Base-by-base conservation (phyloP, 2,113 vertebrate species). In the Burhinus oedicnemus region DNA sequence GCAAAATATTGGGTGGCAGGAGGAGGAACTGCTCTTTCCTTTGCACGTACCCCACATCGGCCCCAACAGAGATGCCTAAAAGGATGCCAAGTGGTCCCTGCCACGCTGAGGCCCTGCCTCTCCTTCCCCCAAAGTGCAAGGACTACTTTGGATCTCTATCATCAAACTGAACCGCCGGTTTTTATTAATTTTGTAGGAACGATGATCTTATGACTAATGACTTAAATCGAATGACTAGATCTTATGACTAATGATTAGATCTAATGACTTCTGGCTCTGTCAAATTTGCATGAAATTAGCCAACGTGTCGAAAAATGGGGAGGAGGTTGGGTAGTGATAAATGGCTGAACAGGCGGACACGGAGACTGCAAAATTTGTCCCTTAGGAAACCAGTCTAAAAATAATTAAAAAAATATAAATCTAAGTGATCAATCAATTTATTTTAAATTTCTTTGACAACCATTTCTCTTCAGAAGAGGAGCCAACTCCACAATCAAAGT, bases 181-280 rank as follows among this genome's bases (percentile, higher is more conserved):
- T 68, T 94, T 84, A 91, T 87, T 55, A 42, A 15, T 81, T 83
- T 62, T 68, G 36, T 61, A 83, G 81, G 6, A 83, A 87, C 1
- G 4, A 87, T 91, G 69, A 91, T 96, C 91, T 91, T 77, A 91
- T 94, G 91, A 95, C 87, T 96, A 95, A 95, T 22, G 52, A 93
- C 72, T 96, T 89, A 58, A 74, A 89, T 64, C 23, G 87, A 95
- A 92, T 92, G 65, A 95, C 89, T 96, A 71, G 91, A 89, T 96
- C 89, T 94, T 60, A 96, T 95, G 93, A 94, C 84, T 95, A 95
- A 95, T 70, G 36, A 93, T 65, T 93, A 84, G 92, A 87, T 91
- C 78, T 90, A 96, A 96, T 94, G 82, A 93, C 78, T 97, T 83
- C 82, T 96, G 81, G 70, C 84, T 96, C 80, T 85, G 62, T 90